Conservation (phyloP, 2,113 vertebrate genomes). For the Sigmodon hispidus region DNA sequence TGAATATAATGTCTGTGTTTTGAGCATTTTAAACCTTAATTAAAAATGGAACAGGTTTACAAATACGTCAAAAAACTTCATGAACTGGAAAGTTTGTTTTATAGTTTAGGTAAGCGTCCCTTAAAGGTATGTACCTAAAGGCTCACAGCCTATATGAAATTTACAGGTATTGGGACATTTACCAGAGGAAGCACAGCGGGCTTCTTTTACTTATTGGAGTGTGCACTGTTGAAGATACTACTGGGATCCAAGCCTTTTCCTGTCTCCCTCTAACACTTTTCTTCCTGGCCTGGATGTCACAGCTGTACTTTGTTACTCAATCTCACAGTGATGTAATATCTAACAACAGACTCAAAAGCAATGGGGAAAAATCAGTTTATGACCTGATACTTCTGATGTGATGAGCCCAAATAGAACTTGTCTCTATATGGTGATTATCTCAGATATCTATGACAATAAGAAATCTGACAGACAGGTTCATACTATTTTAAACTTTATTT, state of each 20-base stretch:
- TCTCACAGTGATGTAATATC: neutral
- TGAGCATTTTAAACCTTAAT: neutral
- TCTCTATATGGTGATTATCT: neutral
- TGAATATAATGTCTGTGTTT: neutral
- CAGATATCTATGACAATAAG: neutral
- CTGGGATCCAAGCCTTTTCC: neutral
- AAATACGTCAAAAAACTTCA: neutral
- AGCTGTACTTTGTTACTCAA: neutral
- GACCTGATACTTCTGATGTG: neutral
- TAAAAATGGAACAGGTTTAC: neutral
- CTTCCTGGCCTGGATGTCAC: neutral
- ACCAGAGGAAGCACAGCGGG: neutral
- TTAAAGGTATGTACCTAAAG: neutral
- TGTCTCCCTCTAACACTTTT: neutral
- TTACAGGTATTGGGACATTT: neutral
- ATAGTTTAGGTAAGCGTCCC: neutral
- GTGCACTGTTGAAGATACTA: neutral
- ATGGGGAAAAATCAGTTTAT: neutral
- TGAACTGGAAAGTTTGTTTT: neutral
- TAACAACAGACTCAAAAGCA: neutral
- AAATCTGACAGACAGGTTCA: neutral
- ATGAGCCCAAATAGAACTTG: neutral
- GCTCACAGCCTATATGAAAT: no score
- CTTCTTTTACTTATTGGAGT: neutral
- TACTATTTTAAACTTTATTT: constrained; percentile 32